Evolutionary conservation across 2,797 vertebrate genomes (phyloP).

Genomic region (Phataginus tricuspis): DNA sequence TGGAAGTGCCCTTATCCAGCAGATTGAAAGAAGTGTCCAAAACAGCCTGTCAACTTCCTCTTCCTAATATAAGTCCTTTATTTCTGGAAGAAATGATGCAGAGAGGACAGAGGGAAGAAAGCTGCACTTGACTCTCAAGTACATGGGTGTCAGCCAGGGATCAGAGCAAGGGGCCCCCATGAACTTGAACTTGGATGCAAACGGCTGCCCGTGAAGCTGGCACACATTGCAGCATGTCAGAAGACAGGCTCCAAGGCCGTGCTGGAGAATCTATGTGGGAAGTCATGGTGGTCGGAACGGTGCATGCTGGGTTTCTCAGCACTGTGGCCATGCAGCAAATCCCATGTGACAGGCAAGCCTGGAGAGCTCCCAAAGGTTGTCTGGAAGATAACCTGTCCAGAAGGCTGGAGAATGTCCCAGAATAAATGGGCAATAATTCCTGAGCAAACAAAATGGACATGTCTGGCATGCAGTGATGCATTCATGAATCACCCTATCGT

Average conservation of each 20-base stretch:
- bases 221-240: fast-evolving
- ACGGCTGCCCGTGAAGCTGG: fast-evolving
- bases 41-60: neutral
- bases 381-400: neutral
- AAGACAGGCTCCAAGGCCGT: fast-evolving
- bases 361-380: neutral
- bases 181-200: fast-evolving
- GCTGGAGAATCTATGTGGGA: fast-evolving
- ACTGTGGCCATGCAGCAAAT: fast-evolving
- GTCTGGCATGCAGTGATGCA: fast-evolving
- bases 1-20: neutral
- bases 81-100: neutral
- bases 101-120: no score
- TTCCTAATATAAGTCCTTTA: fast-evolving
- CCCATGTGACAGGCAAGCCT: fast-evolving
- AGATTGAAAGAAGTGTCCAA: neutral
- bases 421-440: neutral
- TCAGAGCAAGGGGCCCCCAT: neutral
- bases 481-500: neutral
- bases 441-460: fast-evolving
- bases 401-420: neutral
- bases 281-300: fast-evolving
- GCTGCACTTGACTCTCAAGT: fast-evolving
- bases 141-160: fast-evolving
- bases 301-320: fast-evolving